phyloP scores from a whole-genome alignment of 1,140 invertebrate genomes.

The Zeugodacus cucurbitae region DNA sequence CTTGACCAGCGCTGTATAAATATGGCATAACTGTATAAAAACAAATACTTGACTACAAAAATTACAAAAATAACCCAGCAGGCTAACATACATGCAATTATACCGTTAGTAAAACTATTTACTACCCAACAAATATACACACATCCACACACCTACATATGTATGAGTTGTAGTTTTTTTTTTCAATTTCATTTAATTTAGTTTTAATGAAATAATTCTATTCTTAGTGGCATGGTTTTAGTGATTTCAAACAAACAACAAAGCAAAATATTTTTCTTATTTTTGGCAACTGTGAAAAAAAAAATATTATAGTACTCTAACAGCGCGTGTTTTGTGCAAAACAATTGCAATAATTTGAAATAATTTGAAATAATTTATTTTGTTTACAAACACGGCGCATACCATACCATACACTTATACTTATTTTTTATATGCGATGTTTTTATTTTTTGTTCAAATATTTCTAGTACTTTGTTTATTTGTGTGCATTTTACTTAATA shows the following conservation, averaged over 20 bases:
- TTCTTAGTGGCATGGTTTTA: not conserved
- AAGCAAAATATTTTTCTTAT: not conserved
- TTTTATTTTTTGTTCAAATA: not conserved
- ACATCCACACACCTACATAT: not conserved
- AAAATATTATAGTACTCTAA: too few relatives aligned
- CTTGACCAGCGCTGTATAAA: not conserved
- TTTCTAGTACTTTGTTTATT: not conserved
- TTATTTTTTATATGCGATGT: not conserved
- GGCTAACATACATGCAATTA: too few relatives aligned
- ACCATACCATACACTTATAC: too few relatives aligned
- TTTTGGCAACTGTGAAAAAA: not conserved
- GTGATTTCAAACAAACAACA: not conserved
- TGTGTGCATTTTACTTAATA: slow-evolving; percentile 14
- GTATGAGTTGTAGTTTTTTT: not conserved
- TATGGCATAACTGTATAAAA: too few relatives aligned
- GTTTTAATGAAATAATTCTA: not conserved
- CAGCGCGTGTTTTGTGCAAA: too few relatives aligned
- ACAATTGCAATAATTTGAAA: too few relatives aligned
- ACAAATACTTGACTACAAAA: too few relatives aligned
- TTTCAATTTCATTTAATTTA: too few relatives aligned
- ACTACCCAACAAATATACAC: not conserved
- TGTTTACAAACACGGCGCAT: not conserved
- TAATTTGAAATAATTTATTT: not conserved
- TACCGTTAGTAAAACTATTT: too few relatives aligned
- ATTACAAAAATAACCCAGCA: too few relatives aligned